phyloP scores from a whole-genome alignment of 1,140 invertebrate genomes.

The Trialeurodes vaporariorum region DNA sequence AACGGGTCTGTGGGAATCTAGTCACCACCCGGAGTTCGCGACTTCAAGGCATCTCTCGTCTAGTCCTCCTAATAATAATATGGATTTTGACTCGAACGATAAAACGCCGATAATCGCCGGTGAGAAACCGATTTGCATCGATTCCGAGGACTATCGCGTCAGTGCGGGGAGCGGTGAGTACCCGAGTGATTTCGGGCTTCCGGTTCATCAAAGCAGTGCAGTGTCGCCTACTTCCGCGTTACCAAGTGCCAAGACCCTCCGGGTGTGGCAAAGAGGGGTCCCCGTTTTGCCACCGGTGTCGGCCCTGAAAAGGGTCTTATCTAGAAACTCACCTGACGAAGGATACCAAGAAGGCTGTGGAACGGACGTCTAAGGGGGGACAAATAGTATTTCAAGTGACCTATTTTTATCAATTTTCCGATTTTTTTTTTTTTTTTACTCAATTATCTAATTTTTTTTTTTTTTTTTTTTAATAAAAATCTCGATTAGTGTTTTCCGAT shows the following conservation, averaged over 20 bases:
- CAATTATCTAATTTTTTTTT: too few relatives aligned
- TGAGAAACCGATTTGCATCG: constrained; percentile 31
- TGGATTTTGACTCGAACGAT: constrained; percentile 50
- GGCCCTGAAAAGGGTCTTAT: constrained; percentile 61
- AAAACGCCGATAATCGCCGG: constrained; percentile 54
- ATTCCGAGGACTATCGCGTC: constrained; percentile 29
- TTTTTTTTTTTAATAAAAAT: too few relatives aligned
- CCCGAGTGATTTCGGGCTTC: constrained; percentile 64
- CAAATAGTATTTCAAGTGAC: too few relatives aligned
- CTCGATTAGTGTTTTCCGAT: too few relatives aligned
- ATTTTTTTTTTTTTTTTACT: too few relatives aligned
- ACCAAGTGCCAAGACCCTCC: constrained; percentile 55
- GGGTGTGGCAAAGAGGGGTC: constrained; percentile 72
- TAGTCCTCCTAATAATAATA: constrained; percentile 2
- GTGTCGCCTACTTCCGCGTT: constrained; percentile 29
- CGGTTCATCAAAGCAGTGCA: constrained; percentile 39
- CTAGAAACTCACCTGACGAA: constrained; percentile 74
- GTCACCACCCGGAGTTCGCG: constrained; percentile 19
- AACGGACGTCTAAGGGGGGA: constrained; percentile 68
- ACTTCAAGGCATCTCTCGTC: constrained; percentile 26
- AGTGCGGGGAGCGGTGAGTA: constrained; percentile 40
- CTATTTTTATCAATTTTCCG: too few relatives aligned
- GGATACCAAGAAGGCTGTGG: constrained; percentile 84
- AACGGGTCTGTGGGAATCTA: constrained; percentile 47
- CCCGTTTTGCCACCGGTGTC: constrained; percentile 70